phyloP scores from a whole-genome alignment of 2,797 vertebrate species.

The Coluber constrictor region DNA sequence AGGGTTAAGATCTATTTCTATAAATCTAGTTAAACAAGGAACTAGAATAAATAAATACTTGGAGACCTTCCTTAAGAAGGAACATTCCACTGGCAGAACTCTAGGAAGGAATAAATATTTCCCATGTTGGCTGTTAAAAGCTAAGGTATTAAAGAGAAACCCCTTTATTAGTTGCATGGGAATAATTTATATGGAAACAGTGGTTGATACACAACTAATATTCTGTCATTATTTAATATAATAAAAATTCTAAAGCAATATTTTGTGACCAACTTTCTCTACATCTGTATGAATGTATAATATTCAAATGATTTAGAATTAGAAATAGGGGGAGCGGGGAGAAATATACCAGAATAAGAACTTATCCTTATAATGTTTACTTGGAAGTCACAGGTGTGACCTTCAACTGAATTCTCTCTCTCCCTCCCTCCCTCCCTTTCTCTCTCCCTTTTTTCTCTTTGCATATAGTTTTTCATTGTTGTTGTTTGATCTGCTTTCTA shows the following conservation, averaged over 20 bases:
- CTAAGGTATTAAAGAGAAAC: conserved; percentile 6
- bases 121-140: conserved; percentile 27
- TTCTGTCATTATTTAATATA: not conserved
- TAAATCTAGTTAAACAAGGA: conserved; percentile 7
- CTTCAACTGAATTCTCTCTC: not conserved
- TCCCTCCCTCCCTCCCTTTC: no score
- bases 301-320: not conserved
- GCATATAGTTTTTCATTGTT: not conserved
- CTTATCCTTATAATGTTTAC: not conserved
- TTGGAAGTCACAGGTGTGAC: not conserved
- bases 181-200: not conserved
- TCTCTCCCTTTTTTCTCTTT: not conserved
- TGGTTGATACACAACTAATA: not conserved
- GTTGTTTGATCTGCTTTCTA: not conserved
- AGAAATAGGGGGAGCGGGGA: no score
- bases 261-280: not conserved
- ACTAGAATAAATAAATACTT: conserved; percentile 25
- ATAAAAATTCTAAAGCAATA: not conserved
- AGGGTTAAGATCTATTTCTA: not conserved
- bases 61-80: not conserved
- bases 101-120: conserved; percentile 23
- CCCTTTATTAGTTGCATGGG: conserved; percentile 1
- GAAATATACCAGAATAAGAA: not conserved
- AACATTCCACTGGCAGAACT: conserved; percentile 22
- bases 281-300: not conserved